phyloP scores from a whole-genome alignment of 1,140 invertebrate species.

The Scaptodrosophila lebanonensis region DNA sequence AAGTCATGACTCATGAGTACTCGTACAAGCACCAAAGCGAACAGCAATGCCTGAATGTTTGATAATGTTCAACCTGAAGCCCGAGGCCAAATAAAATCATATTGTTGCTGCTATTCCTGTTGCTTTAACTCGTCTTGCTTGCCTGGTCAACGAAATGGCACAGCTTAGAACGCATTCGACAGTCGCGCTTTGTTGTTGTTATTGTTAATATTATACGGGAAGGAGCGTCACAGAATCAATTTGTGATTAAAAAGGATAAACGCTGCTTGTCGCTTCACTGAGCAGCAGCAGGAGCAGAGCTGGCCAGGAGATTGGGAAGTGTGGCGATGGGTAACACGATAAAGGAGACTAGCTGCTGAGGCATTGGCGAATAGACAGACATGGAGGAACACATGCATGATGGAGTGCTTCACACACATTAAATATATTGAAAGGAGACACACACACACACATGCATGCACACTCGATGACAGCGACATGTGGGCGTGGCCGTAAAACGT shows the following conservation, averaged over 20 bases:
- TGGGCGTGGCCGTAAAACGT: conserved; percentile 27
- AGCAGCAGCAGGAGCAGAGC: conserved; percentile 9
- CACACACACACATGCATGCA: not conserved
- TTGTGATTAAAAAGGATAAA: conserved; percentile 58
- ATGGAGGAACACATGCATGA: too few relatives aligned
- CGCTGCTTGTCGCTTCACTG: conserved; percentile 13
- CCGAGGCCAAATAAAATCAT: too few relatives aligned
- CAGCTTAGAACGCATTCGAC: too few relatives aligned
- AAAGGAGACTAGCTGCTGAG: not conserved
- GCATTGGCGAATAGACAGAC: not conserved
- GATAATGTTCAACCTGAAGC: too few relatives aligned
- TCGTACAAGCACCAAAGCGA: conserved; percentile 5
- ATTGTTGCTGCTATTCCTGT: too few relatives aligned
- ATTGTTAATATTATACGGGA: too few relatives aligned
- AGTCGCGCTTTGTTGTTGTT: too few relatives aligned
- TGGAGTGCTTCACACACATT: too few relatives aligned
- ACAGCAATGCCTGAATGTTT: conserved; percentile 6
- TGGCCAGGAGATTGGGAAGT: too few relatives aligned
- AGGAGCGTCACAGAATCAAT: conserved; percentile 40
- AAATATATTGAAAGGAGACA: conserved; percentile 16
- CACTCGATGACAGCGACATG: not conserved
- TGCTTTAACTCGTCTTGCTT: too few relatives aligned
- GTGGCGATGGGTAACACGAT: too few relatives aligned
- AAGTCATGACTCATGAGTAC: conserved; percentile 26
- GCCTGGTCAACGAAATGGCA: too few relatives aligned